These are phyloP conservation scores for Drosophila mimica DNA, from an alignment of 2,888 invertebrate species.

Conservation along the genomic window DNA sequence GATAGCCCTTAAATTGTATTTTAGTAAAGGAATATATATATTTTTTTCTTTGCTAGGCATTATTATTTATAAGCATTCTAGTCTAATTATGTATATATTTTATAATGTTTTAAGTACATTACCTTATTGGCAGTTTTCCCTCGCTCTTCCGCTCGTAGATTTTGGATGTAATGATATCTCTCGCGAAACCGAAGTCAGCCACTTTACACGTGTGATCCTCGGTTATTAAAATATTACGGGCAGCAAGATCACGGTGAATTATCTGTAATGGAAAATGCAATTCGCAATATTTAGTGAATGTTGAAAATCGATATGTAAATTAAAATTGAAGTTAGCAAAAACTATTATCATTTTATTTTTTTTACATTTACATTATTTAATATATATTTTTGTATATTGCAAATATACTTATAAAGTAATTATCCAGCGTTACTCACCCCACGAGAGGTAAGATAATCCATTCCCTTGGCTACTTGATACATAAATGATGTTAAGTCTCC, in stretches of 20 bases:
- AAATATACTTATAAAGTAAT: background rate
- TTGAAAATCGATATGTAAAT: background rate
- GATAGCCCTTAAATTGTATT: rapidly evolving
- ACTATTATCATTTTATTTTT: background rate
- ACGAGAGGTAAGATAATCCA: constrained; percentile 93
- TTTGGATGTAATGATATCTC: constrained; percentile 94
- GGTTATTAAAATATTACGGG: constrained; percentile 93
- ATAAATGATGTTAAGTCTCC: constrained; percentile 95
- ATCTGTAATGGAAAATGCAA: constrained; percentile 86
- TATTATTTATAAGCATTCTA: background rate
- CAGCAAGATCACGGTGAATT: constrained; percentile 95
- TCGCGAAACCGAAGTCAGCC: constrained; percentile 96
- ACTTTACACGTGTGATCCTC: constrained; percentile 96
- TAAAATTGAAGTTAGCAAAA: background rate
- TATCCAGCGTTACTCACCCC: constrained; percentile 88
- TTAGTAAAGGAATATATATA: no score
- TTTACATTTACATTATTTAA: background rate
- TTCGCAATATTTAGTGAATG: background rate
- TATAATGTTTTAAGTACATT: constrained; percentile 21
- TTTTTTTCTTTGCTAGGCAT: no score
- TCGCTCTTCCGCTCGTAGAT: constrained; percentile 95
- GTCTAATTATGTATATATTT: background rate
- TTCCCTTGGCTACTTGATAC: constrained; percentile 95
- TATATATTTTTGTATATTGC: background rate
- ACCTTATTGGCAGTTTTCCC: constrained; percentile 91